phyloP scores from a whole-genome alignment of 2,113 vertebrate species.

The Sylvia atricapilla region DNA sequence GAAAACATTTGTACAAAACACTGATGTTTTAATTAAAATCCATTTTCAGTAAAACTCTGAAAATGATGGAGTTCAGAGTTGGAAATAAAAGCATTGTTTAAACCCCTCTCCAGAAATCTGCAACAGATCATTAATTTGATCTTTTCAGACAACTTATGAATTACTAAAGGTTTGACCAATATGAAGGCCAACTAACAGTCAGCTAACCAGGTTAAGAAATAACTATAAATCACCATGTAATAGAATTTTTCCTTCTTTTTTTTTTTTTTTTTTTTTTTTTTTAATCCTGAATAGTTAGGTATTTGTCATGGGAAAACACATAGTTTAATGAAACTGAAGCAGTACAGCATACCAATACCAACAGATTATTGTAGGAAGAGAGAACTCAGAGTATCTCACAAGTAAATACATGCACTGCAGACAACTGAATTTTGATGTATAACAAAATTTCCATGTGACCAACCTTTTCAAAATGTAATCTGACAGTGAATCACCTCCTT shows the following conservation, averaged over 20 bases:
- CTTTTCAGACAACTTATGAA: neutral
- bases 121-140: neutral
- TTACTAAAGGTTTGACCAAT: neutral
- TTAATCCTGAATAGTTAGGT: neutral
- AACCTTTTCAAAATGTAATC: neutral
- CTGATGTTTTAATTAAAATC: constrained; percentile 16
- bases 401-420: neutral
- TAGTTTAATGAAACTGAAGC: neutral
- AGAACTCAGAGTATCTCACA: neutral
- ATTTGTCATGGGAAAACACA: neutral
- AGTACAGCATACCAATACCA: neutral
- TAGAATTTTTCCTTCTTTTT: neutral
- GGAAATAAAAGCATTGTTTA: neutral
- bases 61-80: neutral
- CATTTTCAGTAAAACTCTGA: neutral
- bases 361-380: neutral
- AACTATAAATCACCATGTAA: neutral
- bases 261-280: no score
- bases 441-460: neutral
- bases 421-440: neutral
- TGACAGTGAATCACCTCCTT: neutral
- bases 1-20: neutral
- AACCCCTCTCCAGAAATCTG: neutral
- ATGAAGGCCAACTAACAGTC: neutral
- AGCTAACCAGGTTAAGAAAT: neutral